Percentiles rank a stretch among this genome's conserved stretches.
These are phyloP conservation scores for Gadopsis bispinosus DNA, from an alignment of 2,797 vertebrate species.

Conservation along the genomic window DNA sequence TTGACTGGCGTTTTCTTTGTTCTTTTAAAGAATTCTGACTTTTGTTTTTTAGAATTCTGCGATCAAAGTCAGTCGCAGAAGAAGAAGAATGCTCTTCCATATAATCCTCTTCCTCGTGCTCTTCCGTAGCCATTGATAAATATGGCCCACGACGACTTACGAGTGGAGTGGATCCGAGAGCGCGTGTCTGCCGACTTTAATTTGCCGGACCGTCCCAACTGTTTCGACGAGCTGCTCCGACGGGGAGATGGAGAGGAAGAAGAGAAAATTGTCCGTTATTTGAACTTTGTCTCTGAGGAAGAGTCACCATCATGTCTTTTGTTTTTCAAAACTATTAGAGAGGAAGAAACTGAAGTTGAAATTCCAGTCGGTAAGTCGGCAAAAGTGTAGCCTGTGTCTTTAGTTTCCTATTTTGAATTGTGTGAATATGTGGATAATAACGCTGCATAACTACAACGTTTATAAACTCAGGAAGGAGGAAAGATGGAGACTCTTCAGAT, in stretches of 20 bases:
- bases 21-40: too few species aligned
- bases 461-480: slow-evolving; percentile 43
- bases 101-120: too few species aligned
- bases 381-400: neutral
- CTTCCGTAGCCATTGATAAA: neutral
- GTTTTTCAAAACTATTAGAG: slow-evolving; percentile 81
- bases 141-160: slow-evolving; percentile 87
- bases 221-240: slow-evolving; percentile 89
- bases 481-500: slow-evolving; percentile 34
- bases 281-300: slow-evolving; percentile 79
- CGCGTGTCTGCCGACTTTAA: slow-evolving; percentile 78
- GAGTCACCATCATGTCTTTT: slow-evolving; percentile 74
- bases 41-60: too few species aligned
- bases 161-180: slow-evolving; percentile 90
- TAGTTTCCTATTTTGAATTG: too few species aligned
- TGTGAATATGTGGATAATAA: neutral
- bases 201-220: slow-evolving; percentile 65
- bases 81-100: too few species aligned
- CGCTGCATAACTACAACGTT: neutral
- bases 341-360: slow-evolving; percentile 81
- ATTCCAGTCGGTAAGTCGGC: slow-evolving; percentile 79
- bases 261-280: slow-evolving; percentile 77
- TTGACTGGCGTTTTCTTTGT: too few species aligned
- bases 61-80: too few species aligned
- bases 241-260: slow-evolving; percentile 83